Percentiles rank a stretch among this genome's conserved stretches.
These are phyloP conservation scores for Magallana gigas DNA, from an alignment of 1,140 invertebrate species.

Conservation along the genomic window DNA sequence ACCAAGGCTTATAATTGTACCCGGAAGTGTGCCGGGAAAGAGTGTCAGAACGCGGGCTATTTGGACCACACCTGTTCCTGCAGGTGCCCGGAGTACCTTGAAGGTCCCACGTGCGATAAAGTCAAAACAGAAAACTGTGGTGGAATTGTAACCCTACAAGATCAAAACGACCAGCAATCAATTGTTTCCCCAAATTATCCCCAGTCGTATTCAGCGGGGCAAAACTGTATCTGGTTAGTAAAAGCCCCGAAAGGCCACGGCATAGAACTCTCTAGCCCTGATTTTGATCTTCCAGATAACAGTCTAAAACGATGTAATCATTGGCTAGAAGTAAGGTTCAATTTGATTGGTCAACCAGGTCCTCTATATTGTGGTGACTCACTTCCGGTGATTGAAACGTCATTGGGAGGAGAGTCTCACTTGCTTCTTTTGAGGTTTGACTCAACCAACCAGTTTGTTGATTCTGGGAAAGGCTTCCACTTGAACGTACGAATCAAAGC, in stretches of 20 bases:
- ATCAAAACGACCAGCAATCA: neutral
- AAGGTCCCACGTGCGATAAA: neutral
- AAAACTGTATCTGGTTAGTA: neutral
- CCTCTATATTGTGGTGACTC: neutral
- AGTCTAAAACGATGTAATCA: neutral
- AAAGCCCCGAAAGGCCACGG: neutral
- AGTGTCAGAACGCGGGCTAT: neutral
- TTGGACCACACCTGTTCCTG: constrained; percentile 1
- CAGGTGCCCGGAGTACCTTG: neutral
- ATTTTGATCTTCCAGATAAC: constrained; percentile 5
- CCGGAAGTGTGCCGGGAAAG: neutral
- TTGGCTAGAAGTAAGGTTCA: constrained; percentile 12
- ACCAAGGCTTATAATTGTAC: constrained; percentile 9
- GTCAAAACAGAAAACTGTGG: neutral
- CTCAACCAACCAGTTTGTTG: neutral
- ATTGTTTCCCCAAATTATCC: neutral
- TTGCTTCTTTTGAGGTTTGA: neutral
- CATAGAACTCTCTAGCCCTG: neutral
- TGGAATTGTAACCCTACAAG: neutral
- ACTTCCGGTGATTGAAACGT: neutral
- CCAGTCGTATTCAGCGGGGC: neutral
- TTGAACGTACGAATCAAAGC: neutral
- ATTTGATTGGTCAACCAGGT: neutral
- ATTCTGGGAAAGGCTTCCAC: neutral
- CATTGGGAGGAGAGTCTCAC: neutral